These are phyloP conservation scores for Patella depressa DNA, from an alignment of 2,888 invertebrate genomes.

Conservation along the genomic window DNA sequence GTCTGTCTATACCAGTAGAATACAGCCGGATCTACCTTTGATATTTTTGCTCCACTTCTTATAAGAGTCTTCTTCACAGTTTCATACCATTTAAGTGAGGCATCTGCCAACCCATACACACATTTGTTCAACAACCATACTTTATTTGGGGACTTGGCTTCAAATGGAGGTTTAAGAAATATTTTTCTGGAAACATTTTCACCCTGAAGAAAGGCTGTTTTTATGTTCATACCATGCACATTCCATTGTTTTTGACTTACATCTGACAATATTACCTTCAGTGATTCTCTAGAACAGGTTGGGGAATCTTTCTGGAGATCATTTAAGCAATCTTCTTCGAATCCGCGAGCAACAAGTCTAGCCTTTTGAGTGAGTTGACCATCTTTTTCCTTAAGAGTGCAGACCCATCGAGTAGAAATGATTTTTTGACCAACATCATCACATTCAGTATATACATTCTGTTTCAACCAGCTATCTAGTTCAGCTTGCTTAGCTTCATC, in stretches of 20 bases:
- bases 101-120: conserved; percentile 26
- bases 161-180: conserved; percentile 2
- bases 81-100: conserved; percentile 22
- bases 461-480: neutral
- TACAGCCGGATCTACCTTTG: conserved; percentile 18
- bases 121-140: conserved; percentile 19
- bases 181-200: conserved; percentile 6
- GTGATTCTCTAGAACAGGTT: neutral
- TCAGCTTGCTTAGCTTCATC: conserved; percentile 4
- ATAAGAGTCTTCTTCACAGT: neutral
- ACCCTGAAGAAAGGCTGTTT: conserved; percentile 18
- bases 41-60: conserved; percentile 7
- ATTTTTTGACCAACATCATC: conserved; percentile 19
- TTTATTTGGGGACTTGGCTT: neutral
- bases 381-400: neutral
- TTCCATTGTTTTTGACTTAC: neutral
- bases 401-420: neutral
- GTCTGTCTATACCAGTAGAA: conserved; percentile 19
- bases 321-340: neutral
- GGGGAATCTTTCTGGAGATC: neutral
- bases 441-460: conserved; percentile 5
- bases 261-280: neutral
- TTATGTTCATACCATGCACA: neutral
- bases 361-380: conserved; percentile 1
- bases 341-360: neutral